phyloP scores from a whole-genome alignment of 2,888 invertebrate genomes.

The Cyclophora albipunctata region DNA sequence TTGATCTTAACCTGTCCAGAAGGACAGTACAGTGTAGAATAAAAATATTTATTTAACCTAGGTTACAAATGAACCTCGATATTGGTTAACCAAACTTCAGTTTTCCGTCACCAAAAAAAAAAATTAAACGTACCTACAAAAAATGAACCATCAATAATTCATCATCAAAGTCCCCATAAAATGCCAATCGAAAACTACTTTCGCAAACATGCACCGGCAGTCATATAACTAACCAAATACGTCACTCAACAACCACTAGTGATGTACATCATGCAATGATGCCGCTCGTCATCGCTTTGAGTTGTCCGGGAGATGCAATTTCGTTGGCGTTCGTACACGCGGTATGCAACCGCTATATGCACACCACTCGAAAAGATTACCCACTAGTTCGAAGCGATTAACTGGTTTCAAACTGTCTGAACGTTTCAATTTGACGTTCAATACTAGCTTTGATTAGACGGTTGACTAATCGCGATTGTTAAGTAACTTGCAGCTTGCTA shows the following conservation, averaged over 20 bases:
- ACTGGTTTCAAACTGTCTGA: slow-evolving; percentile 46
- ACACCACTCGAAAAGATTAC: slow-evolving; percentile 68
- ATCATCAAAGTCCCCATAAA: not conserved
- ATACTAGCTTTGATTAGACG: slow-evolving; percentile 28
- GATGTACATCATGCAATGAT: slow-evolving; percentile 53
- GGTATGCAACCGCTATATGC: slow-evolving; percentile 61
- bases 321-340: slow-evolving; percentile 41
- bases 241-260: slow-evolving; percentile 27
- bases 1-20: no score
- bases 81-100: no score
- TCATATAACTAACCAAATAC: slow-evolving; percentile 15
- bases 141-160: no score
- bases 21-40: no score
- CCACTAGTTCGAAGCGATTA: slow-evolving; percentile 65
- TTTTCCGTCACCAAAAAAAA: no score
- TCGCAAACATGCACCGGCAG: slow-evolving; percentile 12
- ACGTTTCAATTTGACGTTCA: slow-evolving; percentile 34
- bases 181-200: slow-evolving; percentile 18
- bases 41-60: no score
- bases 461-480: slow-evolving; percentile 16
- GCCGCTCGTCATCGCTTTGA: slow-evolving; percentile 61
- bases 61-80: no score
- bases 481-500: no score
- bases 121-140: no score
- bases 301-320: slow-evolving; percentile 54